Evolutionary conservation across 2,888 invertebrate genomes (phyloP).

Genomic region (Macaria liturata): DNA sequence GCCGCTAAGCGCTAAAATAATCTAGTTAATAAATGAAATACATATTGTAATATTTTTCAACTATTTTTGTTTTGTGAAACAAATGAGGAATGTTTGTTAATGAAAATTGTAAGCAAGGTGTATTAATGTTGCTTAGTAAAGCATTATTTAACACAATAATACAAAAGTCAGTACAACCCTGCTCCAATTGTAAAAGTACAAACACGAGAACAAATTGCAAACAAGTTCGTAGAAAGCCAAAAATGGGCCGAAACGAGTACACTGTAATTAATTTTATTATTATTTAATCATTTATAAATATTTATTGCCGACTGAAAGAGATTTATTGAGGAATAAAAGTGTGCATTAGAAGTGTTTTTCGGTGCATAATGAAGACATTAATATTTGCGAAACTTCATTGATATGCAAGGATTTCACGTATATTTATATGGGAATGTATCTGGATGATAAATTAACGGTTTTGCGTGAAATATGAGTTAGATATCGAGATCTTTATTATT

Average conservation of each 20-base stretch:
- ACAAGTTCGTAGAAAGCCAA: conserved; percentile 68
- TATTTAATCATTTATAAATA: conserved; percentile 62
- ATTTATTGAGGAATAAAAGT: conserved; percentile 57
- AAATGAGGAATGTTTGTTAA: too few species aligned
- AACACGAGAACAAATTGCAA: conserved; percentile 64
- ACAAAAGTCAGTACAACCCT: conserved; percentile 43
- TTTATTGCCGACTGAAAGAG: conserved; percentile 57
- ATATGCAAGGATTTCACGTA: conserved; percentile 31
- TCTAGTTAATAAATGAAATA: too few species aligned
- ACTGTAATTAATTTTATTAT: conserved; percentile 57
- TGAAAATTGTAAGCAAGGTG: too few species aligned
- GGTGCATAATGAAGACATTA: conserved; percentile 50
- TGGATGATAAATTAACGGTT: conserved; percentile 18
- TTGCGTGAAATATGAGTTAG: conserved; percentile 13
- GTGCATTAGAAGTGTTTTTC: conserved; percentile 41
- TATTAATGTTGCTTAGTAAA: too few species aligned
- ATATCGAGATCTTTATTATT: conserved; percentile 8
- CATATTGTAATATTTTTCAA: too few species aligned
- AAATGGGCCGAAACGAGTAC: conserved; percentile 55
- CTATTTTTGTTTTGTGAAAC: too few species aligned
- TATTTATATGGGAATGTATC: conserved; percentile 21
- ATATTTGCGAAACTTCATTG: conserved; percentile 44
- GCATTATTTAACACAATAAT: too few species aligned
- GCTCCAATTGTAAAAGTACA: conserved; percentile 32
- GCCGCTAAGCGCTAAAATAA: too few species aligned